These are phyloP conservation scores for Drosophila busckii DNA, from an alignment of 1,140 invertebrate species.

Conservation along the genomic window DNA sequence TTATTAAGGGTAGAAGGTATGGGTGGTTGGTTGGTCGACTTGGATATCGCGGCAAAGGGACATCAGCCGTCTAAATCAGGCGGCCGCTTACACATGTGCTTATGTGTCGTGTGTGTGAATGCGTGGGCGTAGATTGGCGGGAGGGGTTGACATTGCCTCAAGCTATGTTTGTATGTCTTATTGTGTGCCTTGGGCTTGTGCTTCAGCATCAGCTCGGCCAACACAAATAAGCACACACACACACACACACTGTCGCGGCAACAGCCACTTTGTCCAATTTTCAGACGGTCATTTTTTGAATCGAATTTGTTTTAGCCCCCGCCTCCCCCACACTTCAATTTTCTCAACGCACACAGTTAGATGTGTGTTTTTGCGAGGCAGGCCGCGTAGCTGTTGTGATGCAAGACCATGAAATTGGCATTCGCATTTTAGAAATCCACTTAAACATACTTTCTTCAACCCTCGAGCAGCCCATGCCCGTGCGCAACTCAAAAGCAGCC, in stretches of 20 bases:
- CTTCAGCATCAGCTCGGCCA: no score
- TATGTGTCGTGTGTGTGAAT: constrained; percentile 15
- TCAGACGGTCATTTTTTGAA: constrained; percentile 75
- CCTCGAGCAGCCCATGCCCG: constrained; percentile 7
- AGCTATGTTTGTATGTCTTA: constrained; percentile 65
- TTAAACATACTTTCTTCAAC: constrained; percentile 54
- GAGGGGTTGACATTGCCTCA: constrained; percentile 36
- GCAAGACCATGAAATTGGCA: constrained; percentile 70
- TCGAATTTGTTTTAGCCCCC: no score
- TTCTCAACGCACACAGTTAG: no score
- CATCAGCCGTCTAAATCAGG: constrained; percentile 55
- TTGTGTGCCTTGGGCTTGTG: constrained; percentile 68
- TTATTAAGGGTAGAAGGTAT: no score
- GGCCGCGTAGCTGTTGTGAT: constrained; percentile 57
- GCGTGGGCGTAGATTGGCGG: constrained; percentile 1
- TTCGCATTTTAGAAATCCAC: constrained; percentile 73
- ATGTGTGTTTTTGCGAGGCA: constrained; percentile 46
- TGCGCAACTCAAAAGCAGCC: not conserved
- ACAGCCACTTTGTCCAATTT: constrained; percentile 74
- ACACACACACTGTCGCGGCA: constrained; percentile 45
- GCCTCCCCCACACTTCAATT: constrained; percentile 29
- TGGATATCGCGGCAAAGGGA: constrained; percentile 67
- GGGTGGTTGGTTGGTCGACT: constrained; percentile 40
- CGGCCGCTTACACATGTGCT: constrained; percentile 36
- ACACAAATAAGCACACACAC: constrained; percentile 1